Evolutionary conservation across 2,888 invertebrate genomes (phyloP), one percentile per base, ranked within the genome.

Genomic region (Rhagonycha fulva): DNA sequence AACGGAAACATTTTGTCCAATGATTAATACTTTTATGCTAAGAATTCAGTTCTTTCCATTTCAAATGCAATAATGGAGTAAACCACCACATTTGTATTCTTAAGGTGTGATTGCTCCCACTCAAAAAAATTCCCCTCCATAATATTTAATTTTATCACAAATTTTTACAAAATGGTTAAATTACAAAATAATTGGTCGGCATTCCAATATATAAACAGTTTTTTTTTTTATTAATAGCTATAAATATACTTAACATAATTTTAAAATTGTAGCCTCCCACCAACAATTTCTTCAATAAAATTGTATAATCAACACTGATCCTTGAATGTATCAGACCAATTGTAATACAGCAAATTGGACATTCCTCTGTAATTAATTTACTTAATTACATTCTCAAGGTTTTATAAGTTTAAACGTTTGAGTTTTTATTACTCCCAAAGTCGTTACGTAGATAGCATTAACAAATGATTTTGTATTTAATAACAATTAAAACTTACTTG

Each of bases 321-420:
- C 72, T 72, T 72, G 66, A 72, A 26, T 66, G 60, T 66, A 72
- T 63, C 47, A 66, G 70, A 47, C 71, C 63, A 72, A 72, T 72
- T 72, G 72, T 30, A 71, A 24, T 66, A 66, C 71, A 66, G 26
- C 26, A 71, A 71, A 71, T 71, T 71, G 66, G 66, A 71, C 71
- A 71, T 71, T 71, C 71, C 71, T 62, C 32, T 71, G 63, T 71
- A 71, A 71, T 71, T 66, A 71, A 66, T 66, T 66, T 47, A 66
- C 19, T 66, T 71, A 71, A 71, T 71, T 71, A 60, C 66, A 66
- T 12, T 66, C 60, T 71, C 71, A 71, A 71, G 71, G 71, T 60
- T 71, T 71, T 47, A 71, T 23, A 63, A 66, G 66, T 63, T 66
- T 71, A 32, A 23, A 28, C 30, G 24, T 32, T 30, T 70, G 26